Percentiles rank a stretch among this genome's conserved stretches.
Evolutionary conservation across 1,140 invertebrate species (phyloP).

Genomic region (Drosophila rufa): DNA sequence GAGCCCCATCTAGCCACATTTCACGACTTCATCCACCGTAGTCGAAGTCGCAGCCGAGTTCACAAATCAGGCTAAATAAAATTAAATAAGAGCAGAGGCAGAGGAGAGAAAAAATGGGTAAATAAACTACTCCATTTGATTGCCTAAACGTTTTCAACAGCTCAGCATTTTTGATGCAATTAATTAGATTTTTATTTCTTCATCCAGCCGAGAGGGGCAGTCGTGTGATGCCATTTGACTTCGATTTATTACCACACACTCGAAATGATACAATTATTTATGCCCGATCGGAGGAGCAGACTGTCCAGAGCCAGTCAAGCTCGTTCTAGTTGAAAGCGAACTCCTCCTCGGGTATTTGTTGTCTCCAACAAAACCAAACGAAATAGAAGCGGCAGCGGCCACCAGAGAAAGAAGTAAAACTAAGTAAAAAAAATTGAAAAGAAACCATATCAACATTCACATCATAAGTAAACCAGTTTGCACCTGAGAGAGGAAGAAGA

Average conservation of each 20-base stretch:
- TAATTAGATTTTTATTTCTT: constrained; percentile 83
- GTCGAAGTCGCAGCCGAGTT: background rate
- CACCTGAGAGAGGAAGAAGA: constrained; percentile 84
- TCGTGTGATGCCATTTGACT: constrained; percentile 63
- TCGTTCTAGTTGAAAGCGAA: constrained; percentile 81
- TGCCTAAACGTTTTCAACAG: constrained; percentile 80
- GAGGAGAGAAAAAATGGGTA: constrained; percentile 1
- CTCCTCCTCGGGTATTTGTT: constrained; percentile 39
- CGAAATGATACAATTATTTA: constrained; percentile 78
- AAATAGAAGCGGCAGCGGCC: constrained; percentile 62
- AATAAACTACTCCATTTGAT: constrained; percentile 71
- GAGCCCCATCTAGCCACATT: constrained; percentile 47
- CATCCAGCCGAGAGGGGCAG: constrained; percentile 43
- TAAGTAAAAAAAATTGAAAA: constrained; percentile 58
- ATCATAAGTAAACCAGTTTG: constrained; percentile 84
- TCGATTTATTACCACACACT: constrained; percentile 82
- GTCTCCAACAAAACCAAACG: constrained; percentile 62
- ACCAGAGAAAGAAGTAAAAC: constrained; percentile 33
- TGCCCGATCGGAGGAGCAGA: constrained; percentile 18
- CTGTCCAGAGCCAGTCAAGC: constrained; percentile 64
- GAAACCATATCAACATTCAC: constrained; percentile 83
- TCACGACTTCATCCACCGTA: constrained; percentile 49
- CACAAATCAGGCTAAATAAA: constrained; percentile 48
- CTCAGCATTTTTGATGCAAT: constrained; percentile 77
- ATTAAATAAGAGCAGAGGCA: constrained; percentile 19